These are phyloP conservation scores for Hermaeophaga mercurialis DNA, from an alignment of 2,888 invertebrate genomes.

Conservation along the genomic window DNA sequence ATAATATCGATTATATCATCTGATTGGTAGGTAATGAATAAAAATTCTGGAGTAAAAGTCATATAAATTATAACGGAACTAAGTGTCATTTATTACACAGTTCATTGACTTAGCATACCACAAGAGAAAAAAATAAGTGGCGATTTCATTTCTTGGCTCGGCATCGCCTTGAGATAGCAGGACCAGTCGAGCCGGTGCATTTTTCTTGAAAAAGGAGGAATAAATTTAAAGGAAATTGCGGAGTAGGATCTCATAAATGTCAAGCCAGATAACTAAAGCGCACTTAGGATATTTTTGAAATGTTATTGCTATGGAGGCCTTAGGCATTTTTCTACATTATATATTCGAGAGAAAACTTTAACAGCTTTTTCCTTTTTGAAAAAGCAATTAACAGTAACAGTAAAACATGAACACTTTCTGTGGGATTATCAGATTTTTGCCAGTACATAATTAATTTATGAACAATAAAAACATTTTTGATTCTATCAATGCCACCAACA, in stretches of 20 bases:
- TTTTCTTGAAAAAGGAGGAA: constrained; percentile 24
- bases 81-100: constrained; percentile 1
- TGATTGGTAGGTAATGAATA: no score
- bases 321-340: constrained; percentile 5
- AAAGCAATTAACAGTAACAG: no score
- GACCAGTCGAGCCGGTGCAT: constrained; percentile 14
- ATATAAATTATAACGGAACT: no score
- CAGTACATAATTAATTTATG: no score
- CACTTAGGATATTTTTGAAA: constrained; percentile 19
- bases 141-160: constrained; percentile 11
- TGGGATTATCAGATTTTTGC: no score
- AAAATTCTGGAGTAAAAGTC: no score
- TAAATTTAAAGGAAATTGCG: constrained; percentile 30
- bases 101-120: not conserved
- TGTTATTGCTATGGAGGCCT: constrained; percentile 11
- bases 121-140: constrained; percentile 4
- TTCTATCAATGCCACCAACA: no score
- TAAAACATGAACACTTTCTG: no score
- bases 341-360: not conserved
- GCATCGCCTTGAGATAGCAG: constrained; percentile 17
- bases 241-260: constrained; percentile 27
- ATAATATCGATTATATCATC: no score
- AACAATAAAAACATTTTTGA: no score
- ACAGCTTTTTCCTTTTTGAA: not conserved
- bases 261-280: constrained; percentile 23